These are phyloP conservation scores for Alces alces DNA, from an alignment of 2,113 vertebrate species.

Conservation along the genomic window DNA sequence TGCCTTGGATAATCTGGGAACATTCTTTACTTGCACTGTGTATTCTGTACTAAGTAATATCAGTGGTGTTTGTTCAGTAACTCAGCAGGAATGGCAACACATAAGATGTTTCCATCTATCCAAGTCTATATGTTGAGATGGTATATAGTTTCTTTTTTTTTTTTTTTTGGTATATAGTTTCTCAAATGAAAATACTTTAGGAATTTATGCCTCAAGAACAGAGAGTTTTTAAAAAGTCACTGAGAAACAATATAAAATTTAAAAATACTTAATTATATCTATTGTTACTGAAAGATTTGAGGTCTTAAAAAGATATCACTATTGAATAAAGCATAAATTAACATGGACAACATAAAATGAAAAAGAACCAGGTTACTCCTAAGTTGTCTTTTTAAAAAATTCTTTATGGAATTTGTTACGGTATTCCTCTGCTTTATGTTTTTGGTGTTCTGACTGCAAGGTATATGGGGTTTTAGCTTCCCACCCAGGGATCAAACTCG, in stretches of 20 bases:
- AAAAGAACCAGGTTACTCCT: not conserved
- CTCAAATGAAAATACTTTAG: not conserved
- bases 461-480: not conserved
- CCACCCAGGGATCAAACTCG: not conserved
- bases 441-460: not conserved
- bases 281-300: not conserved
- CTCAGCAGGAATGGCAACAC: not conserved
- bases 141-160: constrained; percentile 8
- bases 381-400: not conserved
- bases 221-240: not conserved
- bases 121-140: not conserved
- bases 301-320: not conserved
- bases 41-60: not conserved
- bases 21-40: not conserved
- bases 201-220: not conserved
- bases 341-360: constrained; percentile 11
- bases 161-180: constrained; percentile 1
- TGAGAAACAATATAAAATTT: constrained; percentile 34
- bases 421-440: not conserved
- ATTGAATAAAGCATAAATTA: not conserved
- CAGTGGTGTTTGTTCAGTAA: not conserved
- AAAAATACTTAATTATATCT: constrained; percentile 15
- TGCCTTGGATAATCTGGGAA: not conserved
- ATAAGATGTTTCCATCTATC: not conserved
- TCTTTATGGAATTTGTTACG: not conserved